Base-by-base conservation (phyloP, 2,888 invertebrate genomes). In the Coecobrya sp. region DNA sequence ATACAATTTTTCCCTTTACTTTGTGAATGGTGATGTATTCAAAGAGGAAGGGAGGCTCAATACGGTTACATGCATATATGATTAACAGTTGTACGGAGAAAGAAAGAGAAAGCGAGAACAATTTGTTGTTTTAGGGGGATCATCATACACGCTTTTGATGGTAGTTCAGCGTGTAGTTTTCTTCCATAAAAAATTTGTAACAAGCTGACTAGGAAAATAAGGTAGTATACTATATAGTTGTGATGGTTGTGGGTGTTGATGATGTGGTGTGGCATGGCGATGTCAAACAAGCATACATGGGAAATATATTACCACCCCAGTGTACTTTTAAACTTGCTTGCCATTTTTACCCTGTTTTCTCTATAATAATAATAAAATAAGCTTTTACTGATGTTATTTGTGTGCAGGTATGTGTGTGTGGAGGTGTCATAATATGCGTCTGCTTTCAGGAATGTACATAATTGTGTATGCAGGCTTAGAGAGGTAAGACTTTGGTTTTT, bases 1-100 rank as follows among this genome's bases (percentile, higher is more conserved):
- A 25, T 84, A 36, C 45, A 65, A 65, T 36, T 82, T 55, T 79
- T 55, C 22, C 25, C 5, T 65, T 22, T 49, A n/a, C 22, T 13
- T 22, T 65, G 45, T 45, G 42, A 49, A 27, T 65, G 45, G 22
- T 65, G 65, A 22, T 45, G 11, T 42, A 45, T 84, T 62, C 59
- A 30, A 65, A 8, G 2, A 25, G 25, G 3, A 82, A 36, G 11
- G 30, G 22, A 59, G 13, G 13, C 62, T 82, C 82, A 59, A 36
- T 84, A 84, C 16, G 30, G 30, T n/a, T 19, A 59, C 30, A 81
- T 59, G 55, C 55, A 81, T 59, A 81, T 59, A 81, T 81, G 25
- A 55, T 79, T 79, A 79, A 25, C 52, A 79, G 13, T 52, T 59
- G 30, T 27, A 59, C 16, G 22, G 13, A 68, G 4, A 68, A 30